Evolutionary conservation across 2,888 invertebrate species (phyloP).

Genomic region (Brachylomia viminalis): DNA sequence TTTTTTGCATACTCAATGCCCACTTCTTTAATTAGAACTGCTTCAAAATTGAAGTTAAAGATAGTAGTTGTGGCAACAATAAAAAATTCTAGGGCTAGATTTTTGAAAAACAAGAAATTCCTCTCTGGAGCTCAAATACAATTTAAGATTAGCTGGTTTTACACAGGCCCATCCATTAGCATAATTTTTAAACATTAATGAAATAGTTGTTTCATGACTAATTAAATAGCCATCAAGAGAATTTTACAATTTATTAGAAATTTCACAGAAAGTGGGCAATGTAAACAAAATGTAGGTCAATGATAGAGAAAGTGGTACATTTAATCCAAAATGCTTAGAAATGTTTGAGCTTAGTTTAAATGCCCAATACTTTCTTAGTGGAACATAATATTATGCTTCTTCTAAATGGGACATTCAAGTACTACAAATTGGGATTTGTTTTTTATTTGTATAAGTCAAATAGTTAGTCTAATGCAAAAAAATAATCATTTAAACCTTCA

Average conservation of each 20-base stretch:
- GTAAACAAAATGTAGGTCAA: conserved; percentile 42
- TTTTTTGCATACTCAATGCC: not conserved
- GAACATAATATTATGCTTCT: not conserved
- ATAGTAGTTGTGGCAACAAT: not conserved
- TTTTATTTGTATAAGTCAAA: not conserved
- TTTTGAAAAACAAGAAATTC: not conserved
- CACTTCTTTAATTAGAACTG: too few species aligned
- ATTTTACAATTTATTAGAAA: conserved; percentile 20
- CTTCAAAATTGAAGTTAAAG: not conserved
- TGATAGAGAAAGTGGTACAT: conserved; percentile 45
- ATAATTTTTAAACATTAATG: not conserved
- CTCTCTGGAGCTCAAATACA: not conserved
- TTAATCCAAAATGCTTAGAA: not conserved
- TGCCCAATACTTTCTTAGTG: not conserved
- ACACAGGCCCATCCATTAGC: too few species aligned
- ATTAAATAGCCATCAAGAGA: not conserved
- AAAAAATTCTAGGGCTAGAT: not conserved
- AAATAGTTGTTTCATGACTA: conserved; percentile 4
- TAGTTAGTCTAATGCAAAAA: not conserved
- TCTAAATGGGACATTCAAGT: not conserved
- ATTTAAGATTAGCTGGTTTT: not conserved
- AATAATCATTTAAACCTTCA: not conserved
- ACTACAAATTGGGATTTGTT: too few species aligned
- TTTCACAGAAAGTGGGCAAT: conserved; percentile 30
- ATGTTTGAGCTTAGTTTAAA: not conserved